Conservation (phyloP, 2,888 invertebrate species). For the Hemicrepidius hirtus region DNA sequence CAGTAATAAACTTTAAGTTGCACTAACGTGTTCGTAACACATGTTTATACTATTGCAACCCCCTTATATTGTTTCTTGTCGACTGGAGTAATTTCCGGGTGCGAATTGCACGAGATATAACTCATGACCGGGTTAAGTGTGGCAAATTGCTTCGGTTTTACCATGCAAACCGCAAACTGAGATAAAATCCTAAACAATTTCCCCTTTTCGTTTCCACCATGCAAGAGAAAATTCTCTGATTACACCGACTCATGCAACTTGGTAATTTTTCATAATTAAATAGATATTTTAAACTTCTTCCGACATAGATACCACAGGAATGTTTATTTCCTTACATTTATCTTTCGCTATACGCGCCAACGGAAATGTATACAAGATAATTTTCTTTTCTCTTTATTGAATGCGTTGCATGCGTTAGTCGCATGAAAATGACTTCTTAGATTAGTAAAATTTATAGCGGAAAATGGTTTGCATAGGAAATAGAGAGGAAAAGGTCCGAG, state of each 20-base stretch:
- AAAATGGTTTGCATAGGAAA: conserved; percentile 32
- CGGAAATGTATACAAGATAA: conserved; percentile 29
- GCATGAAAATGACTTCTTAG: conserved; percentile 52
- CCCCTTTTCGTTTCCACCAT: neutral
- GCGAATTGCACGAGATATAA: conserved; percentile 35
- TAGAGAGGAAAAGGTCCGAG: conserved; percentile 1
- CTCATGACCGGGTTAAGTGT: conserved; percentile 35
- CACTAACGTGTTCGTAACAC: conserved; percentile 29
- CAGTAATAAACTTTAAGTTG: conserved; percentile 24
- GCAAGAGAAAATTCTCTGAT: conserved; percentile 9
- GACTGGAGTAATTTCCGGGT: conserved; percentile 33
- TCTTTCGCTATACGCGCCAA: neutral
- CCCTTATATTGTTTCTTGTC: conserved; percentile 32
- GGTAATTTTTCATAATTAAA: conserved; percentile 28
- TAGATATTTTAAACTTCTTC: conserved; percentile 20
- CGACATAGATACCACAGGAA: conserved; percentile 24
- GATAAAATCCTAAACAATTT: conserved; percentile 17
- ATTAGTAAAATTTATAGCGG: conserved; percentile 46
- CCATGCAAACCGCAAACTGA: conserved; percentile 14
- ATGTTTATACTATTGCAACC: conserved; percentile 33
- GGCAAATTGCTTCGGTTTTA: conserved; percentile 30
- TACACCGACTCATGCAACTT: conserved; percentile 20
- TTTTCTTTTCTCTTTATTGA: conserved; percentile 25
- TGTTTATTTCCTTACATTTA: conserved; percentile 19
- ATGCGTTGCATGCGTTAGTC: no score